Conservation (phyloP, 2,113 vertebrate genomes). For the Cromileptes altivelis region DNA sequence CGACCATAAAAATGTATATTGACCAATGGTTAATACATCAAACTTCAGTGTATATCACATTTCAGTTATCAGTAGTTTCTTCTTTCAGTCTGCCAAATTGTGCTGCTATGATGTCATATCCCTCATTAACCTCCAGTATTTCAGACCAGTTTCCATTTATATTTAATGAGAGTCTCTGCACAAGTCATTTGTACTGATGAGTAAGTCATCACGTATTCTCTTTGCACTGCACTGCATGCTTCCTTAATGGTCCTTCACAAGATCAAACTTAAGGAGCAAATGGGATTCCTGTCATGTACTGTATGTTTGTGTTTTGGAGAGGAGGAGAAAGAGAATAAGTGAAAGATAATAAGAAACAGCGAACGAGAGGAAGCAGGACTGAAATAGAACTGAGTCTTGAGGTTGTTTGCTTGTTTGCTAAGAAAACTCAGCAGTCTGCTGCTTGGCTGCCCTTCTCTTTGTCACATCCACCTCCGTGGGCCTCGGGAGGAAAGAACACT, state of each 20-base stretch:
- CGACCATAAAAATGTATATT: not conserved
- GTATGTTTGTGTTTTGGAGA: conserved; percentile 3
- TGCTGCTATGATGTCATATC: conserved; percentile 1
- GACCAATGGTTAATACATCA: not conserved
- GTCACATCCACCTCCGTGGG: conserved; percentile 45
- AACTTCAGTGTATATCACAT: not conserved
- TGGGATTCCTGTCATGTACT: conserved; percentile 3
- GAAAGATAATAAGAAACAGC: conserved; percentile 16
- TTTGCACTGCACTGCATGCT: conserved; percentile 28
- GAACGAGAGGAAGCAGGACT: conserved; percentile 1
- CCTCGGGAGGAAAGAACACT: conserved; percentile 54
- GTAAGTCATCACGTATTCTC: conserved; percentile 35
- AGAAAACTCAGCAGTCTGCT: conserved; percentile 47
- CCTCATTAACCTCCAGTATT: conserved; percentile 29
- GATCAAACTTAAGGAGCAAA: conserved; percentile 42
- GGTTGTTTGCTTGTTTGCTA: conserved; percentile 60
- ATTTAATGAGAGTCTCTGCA: conserved; percentile 44
- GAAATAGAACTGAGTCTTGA: conserved; percentile 48
- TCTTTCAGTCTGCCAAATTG: conserved; percentile 3
- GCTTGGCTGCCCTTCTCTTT: conserved; percentile 51
- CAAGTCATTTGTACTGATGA: conserved; percentile 50
- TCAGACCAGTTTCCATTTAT: conserved; percentile 47
- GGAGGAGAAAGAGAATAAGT: conserved; percentile 1
- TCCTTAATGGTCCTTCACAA: conserved; percentile 15
- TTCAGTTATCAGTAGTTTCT: not conserved